phyloP scores from a whole-genome alignment of 2,888 invertebrate genomes.

The Mesochorus sp. region DNA sequence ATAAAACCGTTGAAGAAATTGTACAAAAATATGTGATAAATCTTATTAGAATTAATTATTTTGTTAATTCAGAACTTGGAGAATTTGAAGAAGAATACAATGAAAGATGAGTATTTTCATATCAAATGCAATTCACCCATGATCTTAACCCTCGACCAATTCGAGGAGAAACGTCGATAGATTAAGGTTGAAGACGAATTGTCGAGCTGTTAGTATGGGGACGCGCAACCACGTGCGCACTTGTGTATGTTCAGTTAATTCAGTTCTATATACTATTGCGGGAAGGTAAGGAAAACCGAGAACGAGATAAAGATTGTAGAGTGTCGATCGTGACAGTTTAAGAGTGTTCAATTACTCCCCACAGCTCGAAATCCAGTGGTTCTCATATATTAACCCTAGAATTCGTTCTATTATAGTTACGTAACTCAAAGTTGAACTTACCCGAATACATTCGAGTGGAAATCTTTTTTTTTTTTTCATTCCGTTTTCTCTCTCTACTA shows the following conservation, averaged over 20 bases:
- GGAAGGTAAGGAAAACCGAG: slow-evolving; percentile 28
- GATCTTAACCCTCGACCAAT: background rate
- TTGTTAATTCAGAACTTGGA: no score
- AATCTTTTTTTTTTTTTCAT: background rate
- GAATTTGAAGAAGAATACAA: no score
- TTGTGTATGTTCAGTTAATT: slow-evolving; percentile 32
- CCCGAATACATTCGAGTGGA: background rate
- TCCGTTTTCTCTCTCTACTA: background rate
- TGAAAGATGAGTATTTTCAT: no score
- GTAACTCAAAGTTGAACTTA: background rate
- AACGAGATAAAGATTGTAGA: slow-evolving; percentile 52
- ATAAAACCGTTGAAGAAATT: no score
- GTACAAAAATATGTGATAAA: no score
- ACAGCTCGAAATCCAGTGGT: slow-evolving; percentile 39
- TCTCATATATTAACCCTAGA: slow-evolving; percentile 19
- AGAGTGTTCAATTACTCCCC: slow-evolving; percentile 58
- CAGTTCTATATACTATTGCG: slow-evolving; percentile 6
- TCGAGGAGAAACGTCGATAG: slow-evolving; percentile 18
- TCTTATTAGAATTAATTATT: no score
- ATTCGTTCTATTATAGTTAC: background rate
- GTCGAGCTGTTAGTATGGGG: slow-evolving; percentile 31
- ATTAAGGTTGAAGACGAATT: slow-evolving; percentile 31
- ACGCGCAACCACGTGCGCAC: background rate
- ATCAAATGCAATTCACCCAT: slow-evolving; percentile 7
- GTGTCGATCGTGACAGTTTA: slow-evolving; percentile 58